Evolutionary conservation across 2,113 vertebrate genomes (phyloP).

Genomic region (Myotis davidii): DNA sequence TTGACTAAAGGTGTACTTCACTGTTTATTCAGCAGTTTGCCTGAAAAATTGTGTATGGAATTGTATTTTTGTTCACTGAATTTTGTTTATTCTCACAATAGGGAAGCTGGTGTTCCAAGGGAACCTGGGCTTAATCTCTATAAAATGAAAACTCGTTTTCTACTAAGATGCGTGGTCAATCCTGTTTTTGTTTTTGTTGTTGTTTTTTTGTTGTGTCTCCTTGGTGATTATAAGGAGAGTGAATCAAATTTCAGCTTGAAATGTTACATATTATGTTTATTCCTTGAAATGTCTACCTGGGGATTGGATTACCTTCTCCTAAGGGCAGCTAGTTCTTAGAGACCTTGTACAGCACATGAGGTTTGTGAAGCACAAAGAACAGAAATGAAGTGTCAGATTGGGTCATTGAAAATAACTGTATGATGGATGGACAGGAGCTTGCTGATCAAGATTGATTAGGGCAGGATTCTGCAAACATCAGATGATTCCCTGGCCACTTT

Average conservation of each 20-base stretch:
- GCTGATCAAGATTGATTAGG: neutral
- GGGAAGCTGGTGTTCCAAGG: neutral
- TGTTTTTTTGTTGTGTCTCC: neutral
- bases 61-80: neutral
- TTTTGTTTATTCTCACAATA: neutral
- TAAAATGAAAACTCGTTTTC: constrained; percentile 20
- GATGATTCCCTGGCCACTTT: neutral
- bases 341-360: constrained; percentile 25
- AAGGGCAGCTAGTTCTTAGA: neutral
- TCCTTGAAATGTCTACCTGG: constrained; percentile 21
- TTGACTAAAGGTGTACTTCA: neutral
- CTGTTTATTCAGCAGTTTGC: neutral
- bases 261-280: constrained; percentile 15
- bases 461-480: neutral
- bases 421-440: constrained; percentile 28
- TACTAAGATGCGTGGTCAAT: constrained; percentile 20
- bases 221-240: constrained; percentile 26
- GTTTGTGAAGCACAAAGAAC: neutral
- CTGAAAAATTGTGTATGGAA: constrained; percentile 15
- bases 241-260: constrained; percentile 45
- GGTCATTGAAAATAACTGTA: neutral
- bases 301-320: neutral
- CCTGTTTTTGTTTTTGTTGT: neutral
- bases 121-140: neutral
- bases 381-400: neutral